Evolutionary conservation across 1,140 invertebrate species (phyloP), one percentile per base, ranked within the genome.

Genomic region (Chymomyza costata): DNA sequence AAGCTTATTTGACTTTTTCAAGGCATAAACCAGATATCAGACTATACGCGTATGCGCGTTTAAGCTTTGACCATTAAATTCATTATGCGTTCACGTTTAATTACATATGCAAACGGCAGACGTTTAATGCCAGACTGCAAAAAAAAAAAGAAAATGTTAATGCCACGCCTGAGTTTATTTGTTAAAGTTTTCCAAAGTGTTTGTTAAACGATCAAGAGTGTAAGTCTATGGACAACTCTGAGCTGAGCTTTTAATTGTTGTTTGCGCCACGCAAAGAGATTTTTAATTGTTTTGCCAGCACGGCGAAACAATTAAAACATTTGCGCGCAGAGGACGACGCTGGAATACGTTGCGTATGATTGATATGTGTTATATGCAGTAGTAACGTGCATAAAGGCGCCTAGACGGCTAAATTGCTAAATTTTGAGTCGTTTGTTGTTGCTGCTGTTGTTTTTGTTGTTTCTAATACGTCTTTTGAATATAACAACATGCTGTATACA

Each of bases 21-120:
- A n/a, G n/a, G n/a, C n/a, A n/a, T n/a, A n/a, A n/a, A n/a, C n/a
- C n/a, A n/a, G n/a, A n/a, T n/a, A n/a, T n/a, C n/a, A n/a, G n/a
- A n/a, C n/a, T n/a, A n/a, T n/a, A n/a, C n/a, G n/a, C n/a, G n/a
- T n/a, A n/a, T n/a, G n/a, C n/a, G n/a, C n/a, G n/a, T n/a, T n/a
- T n/a, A n/a, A n/a, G n/a, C n/a, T 46, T 73, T 68, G 60, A 63
- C 38, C 65, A 66, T 78, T 76, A 76, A 76, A 70, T 56, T 63
- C 58, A 57, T 55, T 57, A 63, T 71, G 58, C 59, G 58, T 34
- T 28, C 51, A 52, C 53, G 66, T 66, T 66, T 76, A 76, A 76
- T 76, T 76, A 56, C 66, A 64, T 61, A 70, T 25, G 37, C 66
- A 73, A 56, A 39, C 32, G 49, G 25, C 13, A 31, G 37, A 11